These are phyloP conservation scores for Lagenorhynchus albirostris DNA, from an alignment of 2,113 vertebrate genomes.

Conservation along the genomic window DNA sequence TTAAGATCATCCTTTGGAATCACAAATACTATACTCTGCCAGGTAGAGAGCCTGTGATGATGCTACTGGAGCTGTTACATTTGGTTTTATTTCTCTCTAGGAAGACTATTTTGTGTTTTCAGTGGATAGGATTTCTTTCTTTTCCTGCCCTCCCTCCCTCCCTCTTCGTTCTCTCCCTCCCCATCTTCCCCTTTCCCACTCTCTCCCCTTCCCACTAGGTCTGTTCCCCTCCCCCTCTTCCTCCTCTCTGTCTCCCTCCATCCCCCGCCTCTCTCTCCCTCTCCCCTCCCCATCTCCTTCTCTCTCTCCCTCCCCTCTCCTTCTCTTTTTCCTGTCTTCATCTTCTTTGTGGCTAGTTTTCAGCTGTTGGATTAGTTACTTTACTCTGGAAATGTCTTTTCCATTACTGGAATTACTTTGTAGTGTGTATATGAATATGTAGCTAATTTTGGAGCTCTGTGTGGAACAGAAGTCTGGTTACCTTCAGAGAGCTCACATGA, in stretches of 20 bases:
- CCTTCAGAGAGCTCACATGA: neutral
- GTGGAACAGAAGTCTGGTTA: neutral
- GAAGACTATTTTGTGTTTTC: neutral
- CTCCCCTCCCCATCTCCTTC: neutral
- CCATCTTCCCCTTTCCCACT: no score
- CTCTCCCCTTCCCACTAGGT: neutral
- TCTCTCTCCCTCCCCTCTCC: neutral
- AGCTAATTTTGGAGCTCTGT: neutral
- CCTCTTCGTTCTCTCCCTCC: no score
- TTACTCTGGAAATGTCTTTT: conserved; percentile 16
- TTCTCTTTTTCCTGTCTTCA: neutral
- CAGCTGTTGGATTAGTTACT: neutral
- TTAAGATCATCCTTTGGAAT: neutral
- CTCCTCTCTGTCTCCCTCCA: fast-evolving
- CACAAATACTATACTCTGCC: neutral
- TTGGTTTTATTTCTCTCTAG: neutral
- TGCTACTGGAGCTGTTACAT: neutral
- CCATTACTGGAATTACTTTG: neutral
- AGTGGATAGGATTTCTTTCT: neutral
- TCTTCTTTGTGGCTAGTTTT: neutral
- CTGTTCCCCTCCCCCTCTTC: neutral
- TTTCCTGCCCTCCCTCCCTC: neutral
- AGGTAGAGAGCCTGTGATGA: neutral
- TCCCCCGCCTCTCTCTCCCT: fast-evolving
- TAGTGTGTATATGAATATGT: neutral